Percentiles rank a stretch among this genome's conserved stretches.
Conservation (phyloP, 2,113 vertebrate species). For the Arvicanthis niloticus region DNA sequence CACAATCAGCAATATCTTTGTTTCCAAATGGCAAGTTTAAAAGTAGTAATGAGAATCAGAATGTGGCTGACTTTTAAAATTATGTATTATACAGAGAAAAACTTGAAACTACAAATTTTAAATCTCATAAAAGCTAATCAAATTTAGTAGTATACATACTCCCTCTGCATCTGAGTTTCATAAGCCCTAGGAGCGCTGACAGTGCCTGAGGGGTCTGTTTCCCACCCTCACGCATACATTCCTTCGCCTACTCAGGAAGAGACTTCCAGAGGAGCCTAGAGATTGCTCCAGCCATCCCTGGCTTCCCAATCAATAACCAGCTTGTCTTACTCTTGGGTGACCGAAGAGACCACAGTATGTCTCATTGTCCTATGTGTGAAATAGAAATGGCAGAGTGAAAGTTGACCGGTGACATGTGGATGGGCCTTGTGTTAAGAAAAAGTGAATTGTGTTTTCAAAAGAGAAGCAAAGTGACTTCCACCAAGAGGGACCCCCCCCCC, state of each 20-base stretch:
- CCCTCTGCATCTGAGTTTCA: slow-evolving; percentile 51
- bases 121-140: slow-evolving; percentile 66
- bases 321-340: background rate
- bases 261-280: accelerated
- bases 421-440: background rate
- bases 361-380: accelerated
- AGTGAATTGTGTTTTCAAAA: background rate
- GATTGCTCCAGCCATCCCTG: background rate
- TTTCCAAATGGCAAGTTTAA: slow-evolving; percentile 33
- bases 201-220: background rate
- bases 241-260: background rate
- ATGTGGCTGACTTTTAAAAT: slow-evolving; percentile 47
- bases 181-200: slow-evolving; percentile 16
- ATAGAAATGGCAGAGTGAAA: background rate
- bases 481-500: background rate
- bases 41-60: slow-evolving; percentile 52
- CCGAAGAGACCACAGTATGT: background rate
- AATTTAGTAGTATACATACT: slow-evolving; percentile 51
- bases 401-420: background rate
- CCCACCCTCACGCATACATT: background rate
- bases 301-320: background rate
- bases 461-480: background rate
- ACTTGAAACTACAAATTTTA: slow-evolving; percentile 60
- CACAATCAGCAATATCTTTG: background rate
- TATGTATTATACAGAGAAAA: slow-evolving; percentile 55